Base-by-base conservation (phyloP, 2,113 vertebrate species). In the Piprites chloris region DNA sequence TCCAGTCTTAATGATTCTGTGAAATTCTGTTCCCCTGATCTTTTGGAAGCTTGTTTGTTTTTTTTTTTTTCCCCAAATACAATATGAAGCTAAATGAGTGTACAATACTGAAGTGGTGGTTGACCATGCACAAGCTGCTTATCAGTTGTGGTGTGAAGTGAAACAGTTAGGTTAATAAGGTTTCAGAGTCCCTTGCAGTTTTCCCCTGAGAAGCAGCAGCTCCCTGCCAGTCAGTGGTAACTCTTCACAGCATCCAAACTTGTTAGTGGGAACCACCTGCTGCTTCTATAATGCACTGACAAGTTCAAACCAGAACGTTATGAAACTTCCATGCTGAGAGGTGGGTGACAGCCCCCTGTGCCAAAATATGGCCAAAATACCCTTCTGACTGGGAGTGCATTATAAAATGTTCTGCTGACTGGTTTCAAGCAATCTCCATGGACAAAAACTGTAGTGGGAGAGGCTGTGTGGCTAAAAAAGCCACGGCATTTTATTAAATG, bases 61-160 rank as follows among this genome's bases (percentile, higher is more conserved):
- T 8, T 49, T 49, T 49, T 14, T 6, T 11, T 15, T 15, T 5
- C 5, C 50, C 24, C 67, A 26, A 22, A 13, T 42, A 4, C 11
- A 66, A 10, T 33, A 12, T 11, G 28, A 78, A n/a, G 58, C 44
- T 53, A 32, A 68, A 28, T 41, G 61, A 76, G 20, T 0, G 1
- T 17, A 65, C 0, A 0, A 20, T 21, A 7, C 1, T 32, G 71
- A 56, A 62, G 22, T 37, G 37, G 6, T 53, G 13, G 6, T 2
- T 72, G 74, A 18, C 21, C 33, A 6, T 9, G 21, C 7, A 13
- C 19, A 42, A 52, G 32, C 12, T 89, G 16, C 42, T 67, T 55
- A 41, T 24, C 47, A 72, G 27, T 35, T 42, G 21, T 20, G 27
- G 13, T n/a, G 27, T 21, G 33, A 67, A 41, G 30, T 47, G 53